phyloP scores from a whole-genome alignment of 2,797 vertebrate genomes.

The Thripadectes ignobilis region DNA sequence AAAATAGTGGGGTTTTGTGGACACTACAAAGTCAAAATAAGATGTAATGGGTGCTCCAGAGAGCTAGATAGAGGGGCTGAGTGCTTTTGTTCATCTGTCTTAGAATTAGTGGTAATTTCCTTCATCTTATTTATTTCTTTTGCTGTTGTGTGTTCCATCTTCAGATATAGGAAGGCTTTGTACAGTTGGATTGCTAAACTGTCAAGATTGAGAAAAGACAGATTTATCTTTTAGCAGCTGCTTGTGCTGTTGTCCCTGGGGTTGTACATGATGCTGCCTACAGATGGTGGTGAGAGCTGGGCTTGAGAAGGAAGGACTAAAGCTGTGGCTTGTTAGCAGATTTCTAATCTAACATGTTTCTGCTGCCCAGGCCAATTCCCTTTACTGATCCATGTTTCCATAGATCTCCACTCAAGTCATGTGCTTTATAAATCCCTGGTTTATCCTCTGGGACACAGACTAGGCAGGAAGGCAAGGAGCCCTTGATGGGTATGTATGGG shows the following conservation, averaged over 20 bases:
- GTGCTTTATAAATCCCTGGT: not conserved
- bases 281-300: not conserved
- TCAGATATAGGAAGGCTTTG: not conserved
- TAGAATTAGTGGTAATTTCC: not conserved
- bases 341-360: not conserved
- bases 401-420: not conserved
- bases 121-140: not conserved
- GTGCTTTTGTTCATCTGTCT: not conserved
- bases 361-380: not conserved
- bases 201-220: not conserved
- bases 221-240: not conserved
- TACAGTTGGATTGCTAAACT: not conserved
- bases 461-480: not conserved
- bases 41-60: not conserved
- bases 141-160: not conserved
- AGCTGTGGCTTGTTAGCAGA: not conserved
- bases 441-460: not conserved
- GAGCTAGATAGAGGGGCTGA: not conserved
- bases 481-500: not conserved
- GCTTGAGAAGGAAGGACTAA: not conserved
- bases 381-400: not conserved
- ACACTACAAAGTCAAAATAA: not conserved
- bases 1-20: not conserved
- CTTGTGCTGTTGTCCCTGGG: not conserved
- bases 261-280: not conserved